Evolutionary conservation across 2,113 vertebrate genomes (phyloP), one percentile per base, ranked within the genome.

Genomic region (Micronisus gabar): DNA sequence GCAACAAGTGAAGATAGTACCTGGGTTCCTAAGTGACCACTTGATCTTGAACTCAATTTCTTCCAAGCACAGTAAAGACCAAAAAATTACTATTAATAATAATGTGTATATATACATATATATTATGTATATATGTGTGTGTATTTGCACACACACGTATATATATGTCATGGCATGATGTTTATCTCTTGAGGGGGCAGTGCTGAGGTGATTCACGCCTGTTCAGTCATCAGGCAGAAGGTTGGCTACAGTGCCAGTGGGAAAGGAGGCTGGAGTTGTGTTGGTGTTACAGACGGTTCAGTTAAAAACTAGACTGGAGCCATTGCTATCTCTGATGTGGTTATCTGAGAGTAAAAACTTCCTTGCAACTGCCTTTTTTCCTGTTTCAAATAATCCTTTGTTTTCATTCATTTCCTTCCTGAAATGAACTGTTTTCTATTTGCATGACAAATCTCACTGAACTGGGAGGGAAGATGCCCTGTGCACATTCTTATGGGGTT

Each of bases 371-470:
- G 47, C 32, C 14, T 65, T 83, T 76, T 87, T 81, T 55, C 50
- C 34, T 63, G 32, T 59, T 63, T 94, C 79, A 86, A 79, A 80
- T 40, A 81, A 78, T 29, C 26, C 29, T 63, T 78, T 59, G 30
- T 58, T 97, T 93, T 36, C 62, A 21, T 38, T 83, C 7, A 3
- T 88, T 96, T 92, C 84, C 80, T 95, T 80, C 80, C 76, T 72
- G 30, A 50, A 84, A 83, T 18, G 34, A 81, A 25, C 76, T n/a
- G 17, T 21, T 92, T 58, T 71, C 78, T 86, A 2, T 55, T 74
- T 73, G 18, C n/a, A 34, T n/a, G 40, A 61, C 67, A 65, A 56
- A 68, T 40, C 38, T 41, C 15, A 2, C 32, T 36, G 72, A 84
- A 9, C 26, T 17, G 0, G 7, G 8, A 90, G 36, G 29, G 43